phyloP scores from a whole-genome alignment of 2,888 invertebrate species.

The Melitaea athalia region DNA sequence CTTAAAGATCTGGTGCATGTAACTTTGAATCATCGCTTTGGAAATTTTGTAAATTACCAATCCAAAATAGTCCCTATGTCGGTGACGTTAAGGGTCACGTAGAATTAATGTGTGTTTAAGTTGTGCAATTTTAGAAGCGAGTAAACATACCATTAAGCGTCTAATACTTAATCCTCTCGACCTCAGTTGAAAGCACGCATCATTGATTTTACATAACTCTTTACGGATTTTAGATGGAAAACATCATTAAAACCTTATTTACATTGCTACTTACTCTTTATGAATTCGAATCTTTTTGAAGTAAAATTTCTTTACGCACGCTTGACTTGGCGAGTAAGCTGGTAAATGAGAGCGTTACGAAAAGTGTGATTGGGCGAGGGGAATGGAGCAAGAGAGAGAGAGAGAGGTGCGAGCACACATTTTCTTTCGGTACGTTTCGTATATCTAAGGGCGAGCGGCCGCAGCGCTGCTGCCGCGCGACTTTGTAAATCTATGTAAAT shows the following conservation, averaged over 20 bases:
- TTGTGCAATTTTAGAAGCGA: conserved; percentile 24
- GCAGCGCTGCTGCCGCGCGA: no score
- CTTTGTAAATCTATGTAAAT: no score
- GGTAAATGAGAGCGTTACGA: no score
- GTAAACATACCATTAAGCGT: conserved; percentile 34
- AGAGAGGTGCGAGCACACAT: no score
- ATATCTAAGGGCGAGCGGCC: no score
- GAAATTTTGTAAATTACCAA: conserved; percentile 8
- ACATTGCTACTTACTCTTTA: conserved; percentile 20
- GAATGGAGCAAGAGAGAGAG: no score
- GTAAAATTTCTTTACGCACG: no score
- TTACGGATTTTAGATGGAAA: conserved; percentile 29
- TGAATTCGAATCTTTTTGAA: neutral
- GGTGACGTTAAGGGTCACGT: conserved; percentile 9
- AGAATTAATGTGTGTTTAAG: conserved; percentile 5
- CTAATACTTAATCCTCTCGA: conserved; percentile 34
- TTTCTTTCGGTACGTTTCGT: no score
- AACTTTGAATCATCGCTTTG: conserved; percentile 1
- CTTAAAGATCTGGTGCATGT: conserved; percentile 21
- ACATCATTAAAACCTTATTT: conserved; percentile 31
- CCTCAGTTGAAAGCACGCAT: conserved; percentile 35
- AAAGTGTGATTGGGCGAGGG: no score
- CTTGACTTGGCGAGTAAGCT: no score
- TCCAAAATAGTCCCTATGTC: conserved; percentile 10
- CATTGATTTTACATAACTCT: conserved; percentile 37